Evolutionary conservation across 1,140 invertebrate genomes (phyloP).

Genomic region (Drosophila nasuta): DNA sequence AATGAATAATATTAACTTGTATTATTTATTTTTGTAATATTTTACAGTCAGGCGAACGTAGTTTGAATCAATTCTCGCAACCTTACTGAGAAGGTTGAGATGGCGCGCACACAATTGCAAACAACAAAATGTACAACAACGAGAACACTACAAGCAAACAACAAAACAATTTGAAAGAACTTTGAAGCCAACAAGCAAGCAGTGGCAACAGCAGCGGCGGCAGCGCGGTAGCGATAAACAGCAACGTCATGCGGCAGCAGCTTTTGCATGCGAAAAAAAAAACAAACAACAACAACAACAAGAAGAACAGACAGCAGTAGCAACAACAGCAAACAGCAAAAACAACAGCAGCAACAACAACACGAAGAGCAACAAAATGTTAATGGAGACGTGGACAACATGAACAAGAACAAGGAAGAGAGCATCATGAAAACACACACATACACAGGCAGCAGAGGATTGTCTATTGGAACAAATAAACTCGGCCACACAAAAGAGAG

Average conservation of each 20-base stretch:
- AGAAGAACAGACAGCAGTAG: conserved; percentile 10
- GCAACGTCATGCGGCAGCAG: conserved; percentile 28
- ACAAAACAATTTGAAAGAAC: conserved; percentile 64
- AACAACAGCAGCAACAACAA: conserved; percentile 5
- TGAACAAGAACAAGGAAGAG: conserved; percentile 3
- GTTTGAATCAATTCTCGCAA: conserved; percentile 82
- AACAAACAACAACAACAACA: conserved; percentile 15
- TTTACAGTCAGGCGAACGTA: conserved; percentile 64
- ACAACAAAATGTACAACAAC: conserved; percentile 59
- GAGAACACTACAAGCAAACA: conserved; percentile 59
- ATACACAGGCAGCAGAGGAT: conserved; percentile 4
- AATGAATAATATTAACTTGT: background rate
- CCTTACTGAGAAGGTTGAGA: conserved; percentile 77
- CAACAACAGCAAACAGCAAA: background rate
- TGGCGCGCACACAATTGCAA: conserved; percentile 66
- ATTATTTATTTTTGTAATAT: background rate
- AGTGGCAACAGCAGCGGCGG: conserved; percentile 32
- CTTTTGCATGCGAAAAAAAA: conserved; percentile 6
- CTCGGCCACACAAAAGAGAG: conserved; percentile 30
- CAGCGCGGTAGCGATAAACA: conserved; percentile 32
- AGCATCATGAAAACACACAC: conserved; percentile 12
- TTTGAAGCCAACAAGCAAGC: conserved; percentile 71
- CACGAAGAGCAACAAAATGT: conserved; percentile 13
- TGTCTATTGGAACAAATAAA: conserved; percentile 25
- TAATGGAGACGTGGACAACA: conserved; percentile 23